Evolutionary conservation across 30 jellyfish, hydroid and myxozoan species (phyloP).

Genomic region (Aurelia coerulea): DNA sequence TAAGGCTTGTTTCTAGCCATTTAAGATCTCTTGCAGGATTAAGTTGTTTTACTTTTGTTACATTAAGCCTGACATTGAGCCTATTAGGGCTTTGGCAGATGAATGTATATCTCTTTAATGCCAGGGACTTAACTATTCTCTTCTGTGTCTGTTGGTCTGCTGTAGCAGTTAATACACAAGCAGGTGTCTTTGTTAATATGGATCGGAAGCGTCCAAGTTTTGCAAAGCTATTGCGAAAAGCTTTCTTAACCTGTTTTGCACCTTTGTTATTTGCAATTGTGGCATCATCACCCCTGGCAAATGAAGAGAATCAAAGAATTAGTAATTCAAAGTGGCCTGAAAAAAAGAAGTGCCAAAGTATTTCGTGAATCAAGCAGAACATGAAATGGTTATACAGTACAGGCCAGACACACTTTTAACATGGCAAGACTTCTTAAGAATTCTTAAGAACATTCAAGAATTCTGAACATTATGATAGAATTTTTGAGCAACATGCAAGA

Average conservation of each 20-base stretch:
- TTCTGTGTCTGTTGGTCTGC: neutral
- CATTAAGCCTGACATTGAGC: neutral
- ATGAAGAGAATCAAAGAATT: no score
- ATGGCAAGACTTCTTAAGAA: no score
- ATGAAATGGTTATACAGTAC: no score
- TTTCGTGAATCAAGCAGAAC: no score
- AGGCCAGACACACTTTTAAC: no score
- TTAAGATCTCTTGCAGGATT: no score
- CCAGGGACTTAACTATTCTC: constrained; percentile 18
- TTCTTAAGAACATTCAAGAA: no score
- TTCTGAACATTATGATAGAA: no score
- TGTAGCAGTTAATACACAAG: constrained; percentile 4
- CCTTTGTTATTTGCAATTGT: neutral
- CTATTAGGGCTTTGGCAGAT: constrained; percentile 5
- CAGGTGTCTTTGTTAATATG: constrained; percentile 6
- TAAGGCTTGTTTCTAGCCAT: neutral
- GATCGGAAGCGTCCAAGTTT: constrained; percentile 12
- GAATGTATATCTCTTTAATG: neutral
- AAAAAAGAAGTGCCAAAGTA: no score
- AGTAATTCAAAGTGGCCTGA: no score
- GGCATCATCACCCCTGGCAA: neutral
- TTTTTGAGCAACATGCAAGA: no score
- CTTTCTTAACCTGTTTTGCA: neutral
- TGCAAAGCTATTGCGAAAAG: constrained; percentile 7
- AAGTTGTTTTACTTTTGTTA: constrained; percentile 12